Conservation (phyloP, 2,113 vertebrate species). For the Strix uralensis region DNA sequence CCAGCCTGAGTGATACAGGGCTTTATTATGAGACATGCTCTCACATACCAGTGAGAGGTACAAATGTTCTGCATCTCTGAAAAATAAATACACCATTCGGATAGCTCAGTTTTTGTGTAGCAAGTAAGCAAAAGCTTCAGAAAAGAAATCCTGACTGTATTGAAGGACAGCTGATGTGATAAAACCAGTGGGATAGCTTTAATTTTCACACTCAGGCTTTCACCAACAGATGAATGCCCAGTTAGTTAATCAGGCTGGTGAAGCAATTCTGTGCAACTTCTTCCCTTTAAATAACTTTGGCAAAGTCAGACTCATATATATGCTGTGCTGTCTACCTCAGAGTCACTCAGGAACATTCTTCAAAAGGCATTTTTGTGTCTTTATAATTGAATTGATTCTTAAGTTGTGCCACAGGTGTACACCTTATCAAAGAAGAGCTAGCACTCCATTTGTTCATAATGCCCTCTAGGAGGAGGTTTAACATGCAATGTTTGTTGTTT, state of each 20-base stretch:
- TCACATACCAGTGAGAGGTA: background rate
- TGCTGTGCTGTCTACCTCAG: background rate
- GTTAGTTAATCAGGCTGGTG: background rate
- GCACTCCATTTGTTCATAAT: constrained; percentile 65
- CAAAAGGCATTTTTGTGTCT: constrained; percentile 74
- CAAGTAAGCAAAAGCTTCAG: background rate
- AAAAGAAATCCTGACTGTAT: background rate
- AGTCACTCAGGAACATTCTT: constrained; percentile 61
- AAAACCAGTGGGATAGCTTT: background rate
- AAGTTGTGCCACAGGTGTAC: constrained; percentile 67
- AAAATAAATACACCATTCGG: background rate
- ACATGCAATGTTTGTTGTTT: constrained; percentile 74
- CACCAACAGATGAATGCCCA: background rate
- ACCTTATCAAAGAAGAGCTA: constrained; percentile 69
- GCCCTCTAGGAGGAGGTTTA: constrained; percentile 70
- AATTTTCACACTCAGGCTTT: background rate
- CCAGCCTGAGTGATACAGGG: background rate
- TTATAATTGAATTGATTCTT: constrained; percentile 79
- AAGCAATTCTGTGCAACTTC: background rate
- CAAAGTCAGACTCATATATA: constrained; percentile 19
- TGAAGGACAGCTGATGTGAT: background rate
- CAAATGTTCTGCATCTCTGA: background rate
- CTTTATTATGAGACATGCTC: background rate
- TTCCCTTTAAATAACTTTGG: constrained; percentile 15
- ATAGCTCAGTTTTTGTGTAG: background rate